Base-by-base conservation (phyloP, 2,888 invertebrate species). In the Luffia ferchaultella region DNA sequence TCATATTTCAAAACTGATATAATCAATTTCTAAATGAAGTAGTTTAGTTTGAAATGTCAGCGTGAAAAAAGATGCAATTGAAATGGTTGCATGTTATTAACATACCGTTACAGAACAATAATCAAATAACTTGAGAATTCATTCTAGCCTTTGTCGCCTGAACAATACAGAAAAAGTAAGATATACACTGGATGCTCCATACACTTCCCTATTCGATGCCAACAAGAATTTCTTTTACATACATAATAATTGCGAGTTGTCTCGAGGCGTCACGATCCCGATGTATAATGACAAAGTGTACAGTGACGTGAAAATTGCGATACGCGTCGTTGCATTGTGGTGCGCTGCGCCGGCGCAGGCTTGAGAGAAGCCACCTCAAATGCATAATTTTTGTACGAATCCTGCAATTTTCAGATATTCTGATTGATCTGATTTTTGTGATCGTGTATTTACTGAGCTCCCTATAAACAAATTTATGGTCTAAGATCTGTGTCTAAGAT, bases 201-300 rank as follows among this genome's bases (percentile, higher is more conserved):
- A 52, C 54, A 51, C 55, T 67, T 68, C 64, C 42, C 55, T 76
- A 73, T 73, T 55, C 73, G 59, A 57, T 63, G 65, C 30, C 73
- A 70, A 67, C 73, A 78, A 75, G 75, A 79, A 80, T 80, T 79
- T 77, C 79, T 80, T 82, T 79, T 73, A 82, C 79, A 83, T 78
- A 82, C 78, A 78, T 75, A 78, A 82, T 80, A 82, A 82, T 82
- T 82, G 82, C 74, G 68, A 78, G 76, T 76, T 78, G 79, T 83
- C 79, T 80, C 66, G 76, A 73, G 82, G 82, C 83, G 78, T 83
- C 82, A 83, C 83, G 80, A 82, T 76, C 73, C 77, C 72, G 80
- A 76, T 76, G 76, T 72, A 77, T 82, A 83, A 80, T 82, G 82
- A 80, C 83, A 83, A 82, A 82, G 76, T 80, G 73, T 70, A 68